Evolutionary conservation across 2,797 vertebrate species (phyloP).

Genomic region (Cryptoblepharus egeriae): DNA sequence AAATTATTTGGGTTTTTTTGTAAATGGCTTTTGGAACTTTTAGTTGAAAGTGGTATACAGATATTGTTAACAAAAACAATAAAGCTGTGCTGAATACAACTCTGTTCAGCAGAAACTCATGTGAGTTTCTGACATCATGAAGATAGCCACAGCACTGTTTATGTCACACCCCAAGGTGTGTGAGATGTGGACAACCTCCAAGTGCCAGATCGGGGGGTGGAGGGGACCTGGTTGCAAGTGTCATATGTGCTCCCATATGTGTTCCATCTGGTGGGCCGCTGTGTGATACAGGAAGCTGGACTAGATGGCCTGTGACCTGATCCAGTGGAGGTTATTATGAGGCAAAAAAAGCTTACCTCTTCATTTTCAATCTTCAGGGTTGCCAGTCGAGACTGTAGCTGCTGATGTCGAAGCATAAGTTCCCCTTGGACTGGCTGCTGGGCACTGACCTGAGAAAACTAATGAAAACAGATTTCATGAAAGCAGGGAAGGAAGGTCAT

Average conservation of each 20-base stretch:
- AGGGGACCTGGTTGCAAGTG: too few species aligned
- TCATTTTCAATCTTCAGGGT: slow-evolving; percentile 98
- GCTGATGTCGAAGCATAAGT: slow-evolving; percentile 93
- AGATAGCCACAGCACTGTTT: not conserved
- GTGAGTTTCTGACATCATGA: not conserved
- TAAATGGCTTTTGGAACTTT: too few species aligned
- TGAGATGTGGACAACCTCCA: too few species aligned
- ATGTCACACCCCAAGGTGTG: not conserved
- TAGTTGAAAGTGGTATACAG: too few species aligned
- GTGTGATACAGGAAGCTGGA: too few species aligned
- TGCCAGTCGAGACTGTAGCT: slow-evolving; percentile 93
- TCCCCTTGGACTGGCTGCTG: slow-evolving; percentile 95
- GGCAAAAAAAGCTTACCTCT: slow-evolving; percentile 86
- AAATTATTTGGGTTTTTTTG: too few species aligned
- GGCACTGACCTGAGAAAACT: slow-evolving; percentile 94
- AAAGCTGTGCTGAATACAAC: not conserved
- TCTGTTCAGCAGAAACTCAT: not conserved
- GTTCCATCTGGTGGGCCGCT: too few species aligned
- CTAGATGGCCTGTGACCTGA: too few species aligned
- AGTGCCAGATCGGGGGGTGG: too few species aligned
- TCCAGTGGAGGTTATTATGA: too few species aligned
- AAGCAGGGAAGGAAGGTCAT: not conserved
- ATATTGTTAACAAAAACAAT: too few species aligned
- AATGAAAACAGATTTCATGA: slow-evolving; percentile 53
- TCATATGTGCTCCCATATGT: too few species aligned